phyloP scores from a whole-genome alignment of 2,888 invertebrate species.

The Tetragnatha montana region DNA sequence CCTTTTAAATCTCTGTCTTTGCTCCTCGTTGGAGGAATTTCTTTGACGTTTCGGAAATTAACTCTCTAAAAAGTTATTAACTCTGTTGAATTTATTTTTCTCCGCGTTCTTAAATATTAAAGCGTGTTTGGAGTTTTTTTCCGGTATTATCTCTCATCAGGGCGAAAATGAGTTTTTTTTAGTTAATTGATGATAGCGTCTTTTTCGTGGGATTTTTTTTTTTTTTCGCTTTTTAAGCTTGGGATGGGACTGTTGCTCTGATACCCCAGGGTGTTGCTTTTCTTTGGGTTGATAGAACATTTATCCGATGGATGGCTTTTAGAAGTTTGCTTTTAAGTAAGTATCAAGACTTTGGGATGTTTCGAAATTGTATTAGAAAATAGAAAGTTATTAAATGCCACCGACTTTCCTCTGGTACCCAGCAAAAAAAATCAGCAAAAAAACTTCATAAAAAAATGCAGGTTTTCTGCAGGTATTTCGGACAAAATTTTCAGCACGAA shows the following conservation, averaged over 20 bases:
- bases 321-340: no score
- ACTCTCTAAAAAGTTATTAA: conserved; percentile 1
- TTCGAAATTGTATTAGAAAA: no score
- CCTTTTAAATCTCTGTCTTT: not conserved
- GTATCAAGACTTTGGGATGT: no score
- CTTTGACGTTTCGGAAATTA: conserved; percentile 37
- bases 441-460: no score
- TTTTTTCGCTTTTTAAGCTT: not conserved
- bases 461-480: no score
- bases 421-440: no score
- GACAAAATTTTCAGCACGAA: no score
- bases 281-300: not conserved
- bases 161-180: not conserved
- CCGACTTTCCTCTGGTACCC: no score
- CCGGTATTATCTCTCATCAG: not conserved
- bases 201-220: not conserved
- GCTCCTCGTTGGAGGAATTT: not conserved
- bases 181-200: not conserved
- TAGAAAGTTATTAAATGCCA: no score
- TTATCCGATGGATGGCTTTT: no score
- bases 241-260: not conserved
- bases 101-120: conserved; percentile 14
- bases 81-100: conserved; percentile 30
- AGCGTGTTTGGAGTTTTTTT: not conserved
- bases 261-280: not conserved